A percentile compares a stretch with the other conserved stretches of the same genome.
Evolutionary conservation across 2,797 vertebrate genomes (phyloP).

Genomic region (Buphagus erythrorhynchus): DNA sequence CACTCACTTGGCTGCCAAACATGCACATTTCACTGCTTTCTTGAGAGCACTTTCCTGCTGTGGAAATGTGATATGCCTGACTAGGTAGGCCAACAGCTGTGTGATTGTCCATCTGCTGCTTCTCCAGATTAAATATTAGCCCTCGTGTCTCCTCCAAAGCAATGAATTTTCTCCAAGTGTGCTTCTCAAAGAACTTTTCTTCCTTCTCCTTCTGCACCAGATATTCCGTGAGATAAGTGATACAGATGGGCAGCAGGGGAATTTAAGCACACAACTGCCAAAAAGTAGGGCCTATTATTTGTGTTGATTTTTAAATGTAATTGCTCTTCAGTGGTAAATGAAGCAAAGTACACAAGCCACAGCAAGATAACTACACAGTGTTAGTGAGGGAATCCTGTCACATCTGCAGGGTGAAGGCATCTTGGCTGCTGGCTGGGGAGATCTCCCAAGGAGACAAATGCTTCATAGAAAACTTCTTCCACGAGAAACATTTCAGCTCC

Average conservation of each 20-base stretch:
- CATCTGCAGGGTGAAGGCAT: neutral
- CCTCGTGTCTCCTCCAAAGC: neutral
- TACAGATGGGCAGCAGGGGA: neutral
- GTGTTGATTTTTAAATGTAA: neutral
- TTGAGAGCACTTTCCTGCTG: neutral
- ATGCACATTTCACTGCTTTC: neutral
- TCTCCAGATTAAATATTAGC: neutral
- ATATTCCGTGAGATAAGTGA: neutral
- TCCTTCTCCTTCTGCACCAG: neutral
- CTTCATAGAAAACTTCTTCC: neutral
- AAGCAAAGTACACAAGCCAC: neutral
- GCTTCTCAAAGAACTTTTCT: neutral
- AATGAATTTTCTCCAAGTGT: neutral
- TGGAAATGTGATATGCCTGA: slow-evolving; percentile 11
- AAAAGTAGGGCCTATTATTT: neutral
- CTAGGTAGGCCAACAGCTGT: slow-evolving; percentile 12
- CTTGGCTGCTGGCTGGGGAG: neutral
- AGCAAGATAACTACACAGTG: neutral
- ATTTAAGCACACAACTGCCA: neutral
- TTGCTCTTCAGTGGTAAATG: neutral
- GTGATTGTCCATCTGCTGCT: neutral
- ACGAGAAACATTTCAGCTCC: neutral
- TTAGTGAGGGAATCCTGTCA: neutral
- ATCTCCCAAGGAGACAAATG: neutral
- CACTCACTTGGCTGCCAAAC: neutral